Evolutionary conservation across 2,797 vertebrate genomes (phyloP).

Genomic region (Galagoides demidoff): DNA sequence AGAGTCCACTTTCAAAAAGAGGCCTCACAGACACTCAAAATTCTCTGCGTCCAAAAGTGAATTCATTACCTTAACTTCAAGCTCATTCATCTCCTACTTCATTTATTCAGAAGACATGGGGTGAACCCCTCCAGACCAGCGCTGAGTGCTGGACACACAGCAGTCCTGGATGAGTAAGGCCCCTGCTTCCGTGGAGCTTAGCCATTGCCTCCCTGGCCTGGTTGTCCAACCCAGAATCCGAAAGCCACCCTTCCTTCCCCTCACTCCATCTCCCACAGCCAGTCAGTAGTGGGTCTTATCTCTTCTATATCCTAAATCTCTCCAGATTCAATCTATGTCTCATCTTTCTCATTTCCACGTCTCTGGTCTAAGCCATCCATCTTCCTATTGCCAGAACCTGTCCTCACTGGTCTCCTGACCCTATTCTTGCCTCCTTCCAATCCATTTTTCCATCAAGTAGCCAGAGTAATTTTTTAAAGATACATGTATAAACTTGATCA

Average conservation of each 20-base stretch:
- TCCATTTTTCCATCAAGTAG: neutral
- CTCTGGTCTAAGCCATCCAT: neutral
- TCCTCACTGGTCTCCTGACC: neutral
- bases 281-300: neutral
- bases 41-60: neutral
- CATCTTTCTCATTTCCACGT: neutral
- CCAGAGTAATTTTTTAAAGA: neutral
- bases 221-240: neutral
- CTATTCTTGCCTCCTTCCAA: neutral
- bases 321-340: neutral
- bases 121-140: neutral
- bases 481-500: neutral
- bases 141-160: neutral
- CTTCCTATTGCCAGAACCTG: neutral
- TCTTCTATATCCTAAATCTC: neutral
- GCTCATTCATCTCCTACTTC: neutral
- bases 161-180: neutral
- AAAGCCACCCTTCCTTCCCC: neutral
- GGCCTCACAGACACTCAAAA: neutral
- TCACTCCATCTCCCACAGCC: neutral
- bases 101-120: neutral
- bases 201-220: neutral
- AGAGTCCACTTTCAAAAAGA: neutral
- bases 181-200: neutral
- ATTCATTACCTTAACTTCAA: neutral